These are phyloP conservation scores for Beaufortia kweichowensis DNA, from an alignment of 2,113 vertebrate species.

Conservation along the genomic window DNA sequence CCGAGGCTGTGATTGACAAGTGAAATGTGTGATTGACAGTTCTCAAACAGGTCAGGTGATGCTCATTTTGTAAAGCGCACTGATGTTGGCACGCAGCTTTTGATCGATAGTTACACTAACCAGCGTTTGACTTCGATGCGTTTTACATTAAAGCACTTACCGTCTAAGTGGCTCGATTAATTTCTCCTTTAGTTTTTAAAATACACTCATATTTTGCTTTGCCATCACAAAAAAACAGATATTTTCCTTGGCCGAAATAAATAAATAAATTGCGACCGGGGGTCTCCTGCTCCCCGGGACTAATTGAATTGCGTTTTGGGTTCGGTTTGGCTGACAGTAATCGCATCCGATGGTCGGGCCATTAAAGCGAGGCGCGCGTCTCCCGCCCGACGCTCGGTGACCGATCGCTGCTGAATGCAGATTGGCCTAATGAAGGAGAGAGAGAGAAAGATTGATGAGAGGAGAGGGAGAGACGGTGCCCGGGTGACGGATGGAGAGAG, in stretches of 20 bases:
- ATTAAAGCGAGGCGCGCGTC: constrained; percentile 47
- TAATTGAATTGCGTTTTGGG: constrained; percentile 56
- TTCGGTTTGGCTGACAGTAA: constrained; percentile 55
- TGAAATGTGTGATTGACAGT: constrained; percentile 46
- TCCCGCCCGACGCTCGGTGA: constrained; percentile 53
- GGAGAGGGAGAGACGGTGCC: constrained; percentile 27
- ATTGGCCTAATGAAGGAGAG: constrained; percentile 56
- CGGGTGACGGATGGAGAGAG: constrained; percentile 44
- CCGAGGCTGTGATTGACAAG: constrained; percentile 50
- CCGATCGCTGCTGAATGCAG: constrained; percentile 60
- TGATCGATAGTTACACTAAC: constrained; percentile 43
- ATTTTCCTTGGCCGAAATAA: constrained; percentile 41
- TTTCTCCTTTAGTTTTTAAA: constrained; percentile 38
- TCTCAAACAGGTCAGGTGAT: background rate
- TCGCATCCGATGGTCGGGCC: constrained; percentile 57
- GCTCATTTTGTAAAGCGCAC: constrained; percentile 1
- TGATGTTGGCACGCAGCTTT: constrained; percentile 24
- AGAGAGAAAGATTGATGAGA: constrained; percentile 50
- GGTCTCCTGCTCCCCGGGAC: constrained; percentile 11
- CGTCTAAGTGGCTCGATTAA: constrained; percentile 35
- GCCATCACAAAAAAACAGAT: constrained; percentile 45
- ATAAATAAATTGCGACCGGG: background rate
- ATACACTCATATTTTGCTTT: constrained; percentile 45
- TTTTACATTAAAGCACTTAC: constrained; percentile 24
- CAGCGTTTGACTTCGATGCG: background rate